Conservation (phyloP, 2,113 vertebrate genomes). For the Clarias magur region DNA sequence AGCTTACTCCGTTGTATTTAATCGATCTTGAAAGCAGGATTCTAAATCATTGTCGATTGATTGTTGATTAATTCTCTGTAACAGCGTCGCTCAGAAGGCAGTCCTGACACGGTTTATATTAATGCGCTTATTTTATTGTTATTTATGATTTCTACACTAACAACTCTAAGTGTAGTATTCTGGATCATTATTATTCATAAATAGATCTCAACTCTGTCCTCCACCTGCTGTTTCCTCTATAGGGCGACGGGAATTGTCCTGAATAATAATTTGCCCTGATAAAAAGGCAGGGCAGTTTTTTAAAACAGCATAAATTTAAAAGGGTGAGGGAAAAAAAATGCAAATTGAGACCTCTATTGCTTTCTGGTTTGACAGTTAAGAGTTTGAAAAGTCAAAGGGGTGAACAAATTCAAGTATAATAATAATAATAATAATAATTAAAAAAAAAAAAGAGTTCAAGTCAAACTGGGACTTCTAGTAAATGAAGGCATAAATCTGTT, state of each 20-base stretch:
- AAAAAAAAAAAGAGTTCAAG: too few species aligned
- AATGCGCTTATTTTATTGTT: neutral
- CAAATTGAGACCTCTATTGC: neutral
- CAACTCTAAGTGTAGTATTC: neutral
- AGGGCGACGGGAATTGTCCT: neutral
- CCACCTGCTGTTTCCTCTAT: neutral
- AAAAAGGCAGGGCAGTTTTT: constrained; percentile 9
- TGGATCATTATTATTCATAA: neutral
- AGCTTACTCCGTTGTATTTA: neutral
- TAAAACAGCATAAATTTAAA: neutral
- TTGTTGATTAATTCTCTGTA: neutral
- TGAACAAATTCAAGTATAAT: constrained; percentile 36
- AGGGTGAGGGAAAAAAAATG: neutral
- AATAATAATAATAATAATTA: neutral
- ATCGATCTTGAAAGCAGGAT: neutral
- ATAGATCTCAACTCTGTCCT: neutral
- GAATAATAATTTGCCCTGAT: constrained; percentile 20
- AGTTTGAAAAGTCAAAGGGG: constrained; percentile 30
- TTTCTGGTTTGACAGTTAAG: constrained; percentile 20
- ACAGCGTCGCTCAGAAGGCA: neutral
- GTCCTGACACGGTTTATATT: neutral
- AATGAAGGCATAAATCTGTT: too few species aligned
- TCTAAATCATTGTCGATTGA: neutral
- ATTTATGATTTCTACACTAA: neutral
- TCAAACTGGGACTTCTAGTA: too few species aligned